Evolutionary conservation across 2,113 vertebrate genomes (phyloP), one percentile per base, ranked within the genome.

Genomic region (Apodemus speciosus): DNA sequence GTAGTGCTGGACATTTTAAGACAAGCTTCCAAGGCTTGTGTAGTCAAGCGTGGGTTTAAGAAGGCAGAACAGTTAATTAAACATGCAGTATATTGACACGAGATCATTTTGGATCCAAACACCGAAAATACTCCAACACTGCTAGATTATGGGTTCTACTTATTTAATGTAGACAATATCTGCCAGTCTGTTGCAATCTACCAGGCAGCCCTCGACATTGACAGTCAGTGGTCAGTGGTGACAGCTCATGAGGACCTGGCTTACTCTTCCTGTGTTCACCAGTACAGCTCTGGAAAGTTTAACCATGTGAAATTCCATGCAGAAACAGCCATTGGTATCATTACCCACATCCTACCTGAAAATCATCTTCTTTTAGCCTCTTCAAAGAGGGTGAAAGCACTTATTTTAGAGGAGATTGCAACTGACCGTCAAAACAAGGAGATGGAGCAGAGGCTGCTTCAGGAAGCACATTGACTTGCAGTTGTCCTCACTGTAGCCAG

Each of bases 401-500:
- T 99, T 60, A 99, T 99, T 97, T 98, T 99, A 97, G 99, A 99
- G 96, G 99, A 99, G 98, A 99, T 99, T 27, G 99, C 99, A 62
- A 99, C 99, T 20, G 99, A 99, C 98, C 99, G 99, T 98, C 99
- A 99, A 98, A 99, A 99, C 95, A 99, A 99, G 95, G 99, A 99
- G 97, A 99, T 99, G 0, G 99, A 99, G 95, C 99, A 99, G 97
- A 98, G 99, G 91, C 98, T 99, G 43, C 99, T 99, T 72, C 99
- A 99, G 95, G 99, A 99, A 96, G 99, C 99, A 51, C 99, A 99
- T 0, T 0, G 99, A 99, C 97, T 98, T 99, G 75, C 99, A 99
- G 97, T 98, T 99, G 35, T 99, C 99, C 76, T 99, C 99, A 0
- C 99, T 99, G 15, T 99, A 99, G 95, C 96, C 99, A 92, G 99